phyloP scores from a whole-genome alignment of 2,113 vertebrate genomes.

The Daboia siamensis region DNA sequence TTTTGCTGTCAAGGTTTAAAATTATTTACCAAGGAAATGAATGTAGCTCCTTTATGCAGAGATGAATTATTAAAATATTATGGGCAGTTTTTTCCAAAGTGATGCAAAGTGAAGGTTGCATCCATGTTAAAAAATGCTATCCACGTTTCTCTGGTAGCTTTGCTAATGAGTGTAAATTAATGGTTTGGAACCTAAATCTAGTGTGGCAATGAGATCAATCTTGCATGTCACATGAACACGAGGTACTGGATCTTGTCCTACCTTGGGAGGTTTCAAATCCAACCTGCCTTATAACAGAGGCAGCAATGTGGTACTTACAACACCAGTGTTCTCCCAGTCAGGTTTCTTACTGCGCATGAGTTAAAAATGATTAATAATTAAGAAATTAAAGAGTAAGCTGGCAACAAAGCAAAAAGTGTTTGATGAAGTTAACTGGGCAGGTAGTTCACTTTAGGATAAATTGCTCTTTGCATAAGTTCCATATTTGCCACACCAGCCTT shows the following conservation, averaged over 20 bases:
- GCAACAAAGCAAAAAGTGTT: not conserved
- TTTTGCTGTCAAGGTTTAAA: conserved; percentile 46
- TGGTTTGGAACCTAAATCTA: not conserved
- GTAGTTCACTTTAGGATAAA: too few species aligned
- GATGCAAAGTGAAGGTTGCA: conserved; percentile 31
- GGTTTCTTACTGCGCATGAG: not conserved
- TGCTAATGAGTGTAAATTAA: not conserved
- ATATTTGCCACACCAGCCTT: not conserved
- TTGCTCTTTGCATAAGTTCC: too few species aligned
- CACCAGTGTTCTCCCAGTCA: not conserved
- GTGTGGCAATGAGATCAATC: not conserved
- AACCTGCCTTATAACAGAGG: not conserved
- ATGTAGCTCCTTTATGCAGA: conserved; percentile 36
- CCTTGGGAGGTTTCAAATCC: not conserved
- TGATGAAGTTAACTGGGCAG: not conserved
- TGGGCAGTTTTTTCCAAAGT: conserved; percentile 20
- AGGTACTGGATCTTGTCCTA: not conserved
- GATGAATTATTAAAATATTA: not conserved
- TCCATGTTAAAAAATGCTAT: not conserved
- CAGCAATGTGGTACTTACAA: not conserved
- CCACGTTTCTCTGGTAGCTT: not conserved
- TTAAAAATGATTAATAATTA: not conserved
- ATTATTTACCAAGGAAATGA: conserved; percentile 25
- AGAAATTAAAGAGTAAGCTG: not conserved
- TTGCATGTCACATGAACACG: not conserved